Base-by-base conservation (phyloP, 2,797 vertebrate species). In the Galaxias olidus region DNA sequence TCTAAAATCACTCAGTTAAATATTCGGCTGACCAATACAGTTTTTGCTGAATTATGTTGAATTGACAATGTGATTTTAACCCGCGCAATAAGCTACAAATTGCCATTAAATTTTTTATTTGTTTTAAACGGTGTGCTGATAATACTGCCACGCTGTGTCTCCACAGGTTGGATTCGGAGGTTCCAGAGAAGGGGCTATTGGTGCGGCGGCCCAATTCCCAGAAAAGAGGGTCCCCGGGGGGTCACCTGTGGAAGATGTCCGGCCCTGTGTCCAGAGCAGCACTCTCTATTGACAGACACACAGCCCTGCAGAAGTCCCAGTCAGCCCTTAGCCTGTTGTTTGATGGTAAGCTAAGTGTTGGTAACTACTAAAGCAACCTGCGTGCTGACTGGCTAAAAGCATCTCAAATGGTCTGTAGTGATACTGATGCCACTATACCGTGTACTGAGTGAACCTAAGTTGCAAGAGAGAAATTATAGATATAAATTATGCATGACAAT, bases 311-410 rank as follows among this genome's bases (percentile, higher is more conserved):
- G 59, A 96, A 95, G 80, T 92, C 95, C 0, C 90, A 84, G 46
- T 96, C 96, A 0, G 91, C 88, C 58, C 94, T 95, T 1, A 91
- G 93, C 79, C 88, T 96, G 7, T 43, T 84, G 55, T 83, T 88
- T 4, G 91, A 93, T 69, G 75, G 96, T 98, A 86, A 75, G 93
- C 76, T 55, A 14, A 18, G 15, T 10, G 7, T 14, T 48, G 4
- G 13, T 52, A 53, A 49, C 0, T 18, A 54, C 18, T 53, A 11
- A 12, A 17, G 46, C 52, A 65, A 14, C 56, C 20, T 15, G 18
- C 18, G n/a, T 15, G 18, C 14, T 4, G 5, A 45, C 13, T 9
- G 30, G 30, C 30, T 30, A 30, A 30, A 30, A 6, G 2, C 3
- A 30, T 30, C 30, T 30, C 6, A 30, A 30, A 30, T 30, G 30